These are phyloP conservation scores for Tarsius wallacei DNA, from an alignment of 2,797 vertebrate genomes.

Conservation along the genomic window DNA sequence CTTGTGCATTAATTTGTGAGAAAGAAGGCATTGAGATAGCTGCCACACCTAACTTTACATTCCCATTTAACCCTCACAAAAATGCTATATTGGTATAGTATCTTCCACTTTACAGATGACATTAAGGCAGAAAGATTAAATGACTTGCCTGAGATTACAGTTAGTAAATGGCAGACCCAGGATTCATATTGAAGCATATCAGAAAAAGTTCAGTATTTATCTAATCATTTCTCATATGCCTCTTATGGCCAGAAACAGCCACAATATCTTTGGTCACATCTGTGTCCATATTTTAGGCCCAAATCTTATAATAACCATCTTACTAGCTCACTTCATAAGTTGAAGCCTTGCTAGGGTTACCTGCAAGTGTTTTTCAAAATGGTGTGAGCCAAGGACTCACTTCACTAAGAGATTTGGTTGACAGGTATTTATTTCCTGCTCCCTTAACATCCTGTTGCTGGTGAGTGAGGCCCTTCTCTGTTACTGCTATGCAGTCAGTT, in stretches of 20 bases:
- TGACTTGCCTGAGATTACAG: constrained; percentile 14
- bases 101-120: constrained; percentile 23
- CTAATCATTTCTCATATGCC: neutral
- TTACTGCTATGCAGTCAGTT: constrained; percentile 1
- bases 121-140: neutral
- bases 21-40: constrained; percentile 30
- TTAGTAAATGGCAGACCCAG: constrained; percentile 4
- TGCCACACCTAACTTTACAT: constrained; percentile 48
- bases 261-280: constrained; percentile 42
- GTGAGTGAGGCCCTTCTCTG: neutral
- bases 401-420: constrained; percentile 4
- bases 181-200: constrained; percentile 44
- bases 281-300: neutral
- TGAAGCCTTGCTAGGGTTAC: constrained; percentile 48
- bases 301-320: neutral
- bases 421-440: constrained; percentile 39
- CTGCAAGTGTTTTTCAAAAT: constrained; percentile 24
- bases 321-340: neutral
- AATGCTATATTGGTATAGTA: neutral
- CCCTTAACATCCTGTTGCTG: neutral
- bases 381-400: neutral
- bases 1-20: constrained; percentile 9
- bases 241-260: neutral
- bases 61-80: neutral
- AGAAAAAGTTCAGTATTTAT: neutral